These are phyloP conservation scores for Hystrix brachyura DNA, from an alignment of 2,113 vertebrate species.

Conservation along the genomic window DNA sequence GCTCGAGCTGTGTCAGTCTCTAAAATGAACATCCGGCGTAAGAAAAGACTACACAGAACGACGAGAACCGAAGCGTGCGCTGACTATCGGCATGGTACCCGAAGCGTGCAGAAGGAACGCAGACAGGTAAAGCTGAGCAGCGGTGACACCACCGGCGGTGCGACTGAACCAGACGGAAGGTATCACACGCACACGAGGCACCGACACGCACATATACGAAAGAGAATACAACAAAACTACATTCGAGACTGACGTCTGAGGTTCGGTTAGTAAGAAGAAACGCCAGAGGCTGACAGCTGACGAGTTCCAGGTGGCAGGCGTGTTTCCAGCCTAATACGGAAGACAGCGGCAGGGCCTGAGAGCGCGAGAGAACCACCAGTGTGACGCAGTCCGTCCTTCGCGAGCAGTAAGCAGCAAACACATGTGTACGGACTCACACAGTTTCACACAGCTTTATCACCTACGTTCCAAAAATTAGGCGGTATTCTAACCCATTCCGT, in stretches of 20 bases:
- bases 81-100: background rate
- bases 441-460: background rate
- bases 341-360: background rate
- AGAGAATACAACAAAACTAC: background rate
- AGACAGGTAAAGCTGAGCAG: background rate
- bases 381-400: too few species aligned
- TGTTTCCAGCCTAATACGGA: background rate
- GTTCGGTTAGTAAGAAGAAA: background rate
- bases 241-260: background rate
- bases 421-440: background rate
- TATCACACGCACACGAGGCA: background rate
- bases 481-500: background rate
- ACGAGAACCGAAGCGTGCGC: background rate
- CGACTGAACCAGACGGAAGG: background rate
- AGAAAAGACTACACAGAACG: background rate
- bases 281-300: background rate
- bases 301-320: background rate
- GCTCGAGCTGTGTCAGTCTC: background rate
- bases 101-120: background rate
- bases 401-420: background rate
- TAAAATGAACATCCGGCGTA: background rate
- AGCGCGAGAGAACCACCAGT: background rate
- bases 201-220: background rate
- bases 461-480: background rate
- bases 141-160: background rate